These are phyloP conservation scores for Alethe castanea DNA, from an alignment of 2,113 vertebrate species.

Conservation along the genomic window DNA sequence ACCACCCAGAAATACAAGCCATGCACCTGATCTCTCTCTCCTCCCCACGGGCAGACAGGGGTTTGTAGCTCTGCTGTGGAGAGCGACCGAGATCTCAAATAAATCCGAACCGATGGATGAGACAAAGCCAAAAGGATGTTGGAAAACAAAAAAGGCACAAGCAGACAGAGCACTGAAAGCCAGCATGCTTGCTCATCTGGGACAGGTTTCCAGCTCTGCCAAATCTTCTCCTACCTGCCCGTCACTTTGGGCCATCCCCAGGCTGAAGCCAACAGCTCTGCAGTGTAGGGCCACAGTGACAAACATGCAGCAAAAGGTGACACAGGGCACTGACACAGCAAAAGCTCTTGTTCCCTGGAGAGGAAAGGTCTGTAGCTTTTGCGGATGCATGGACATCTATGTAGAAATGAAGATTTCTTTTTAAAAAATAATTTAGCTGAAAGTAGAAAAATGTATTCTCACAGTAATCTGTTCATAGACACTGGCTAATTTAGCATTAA, in stretches of 20 bases:
- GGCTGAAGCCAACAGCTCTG: neutral
- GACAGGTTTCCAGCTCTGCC: neutral
- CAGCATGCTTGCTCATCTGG: neutral
- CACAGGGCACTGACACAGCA: neutral
- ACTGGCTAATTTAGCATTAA: slow-evolving; percentile 70
- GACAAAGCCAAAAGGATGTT: neutral
- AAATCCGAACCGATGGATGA: neutral
- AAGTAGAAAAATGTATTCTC: slow-evolving; percentile 67
- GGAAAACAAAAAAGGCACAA: neutral
- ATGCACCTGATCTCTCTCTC: neutral
- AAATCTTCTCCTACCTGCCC: neutral
- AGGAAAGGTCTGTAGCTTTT: neutral
- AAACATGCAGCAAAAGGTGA: neutral
- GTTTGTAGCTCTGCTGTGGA: neutral
- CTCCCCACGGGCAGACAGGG: neutral
- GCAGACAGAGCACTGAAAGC: neutral
- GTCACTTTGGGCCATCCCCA: neutral
- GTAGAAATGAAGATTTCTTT: neutral
- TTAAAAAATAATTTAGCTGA: neutral
- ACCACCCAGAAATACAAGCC: neutral
- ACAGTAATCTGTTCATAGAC: slow-evolving; percentile 77
- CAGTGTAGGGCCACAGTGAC: neutral
- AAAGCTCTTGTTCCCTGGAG: neutral
- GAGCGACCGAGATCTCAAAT: neutral
- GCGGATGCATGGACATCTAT: neutral